These are phyloP conservation scores for western clawed frog (Xenopus tropicalis) DNA, from an alignment of 2,113 vertebrate species.

Conservation along the genomic window UCB_Xtro_10.0 CM004445.2:65859001-65859500, in stretches of 20 bases:
- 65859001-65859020: no score
- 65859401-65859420: slow-evolving; percentile 27
- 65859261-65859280: slow-evolving; percentile 36
- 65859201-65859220: no score
- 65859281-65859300: slow-evolving; percentile 41
- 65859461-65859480: not conserved
- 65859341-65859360: slow-evolving; percentile 39
- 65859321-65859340: slow-evolving; percentile 41
- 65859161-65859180: no score
- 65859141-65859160: no score
- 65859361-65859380: slow-evolving; percentile 34
- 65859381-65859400: slow-evolving; percentile 25
- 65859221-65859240: slow-evolving; percentile 21
- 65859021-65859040: no score
- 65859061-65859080: no score
- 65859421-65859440: slow-evolving; percentile 20
- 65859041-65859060: no score
- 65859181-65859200: no score
- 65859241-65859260: slow-evolving; percentile 45
- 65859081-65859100: no score
- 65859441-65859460: slow-evolving; percentile 15
- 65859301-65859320: slow-evolving; percentile 38
- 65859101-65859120: no score
- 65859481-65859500: slow-evolving; percentile 1
- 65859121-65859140: no score